phyloP scores from a whole-genome alignment of 2,797 vertebrate genomes.

The Steatocranus sp. region DNA sequence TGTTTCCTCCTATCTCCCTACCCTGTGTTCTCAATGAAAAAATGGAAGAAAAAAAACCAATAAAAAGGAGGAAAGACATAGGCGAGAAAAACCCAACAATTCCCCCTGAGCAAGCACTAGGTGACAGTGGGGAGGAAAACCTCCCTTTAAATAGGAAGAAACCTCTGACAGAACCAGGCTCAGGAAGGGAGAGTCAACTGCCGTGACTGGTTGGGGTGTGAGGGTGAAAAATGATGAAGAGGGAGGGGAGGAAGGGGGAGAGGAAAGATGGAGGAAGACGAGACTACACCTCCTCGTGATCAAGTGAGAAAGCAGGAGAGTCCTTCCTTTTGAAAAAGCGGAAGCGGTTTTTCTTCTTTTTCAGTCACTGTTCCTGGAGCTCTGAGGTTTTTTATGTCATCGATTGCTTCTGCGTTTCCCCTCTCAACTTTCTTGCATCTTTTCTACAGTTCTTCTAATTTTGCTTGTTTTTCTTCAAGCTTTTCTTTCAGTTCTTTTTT shows the following conservation, averaged over 20 bases:
- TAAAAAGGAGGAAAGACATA: not conserved
- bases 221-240: not conserved
- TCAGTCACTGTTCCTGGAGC: not conserved
- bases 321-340: not conserved
- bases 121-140: not conserved
- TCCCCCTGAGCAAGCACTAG: not conserved
- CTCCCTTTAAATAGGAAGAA: not conserved
- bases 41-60: not conserved
- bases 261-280: not conserved
- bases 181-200: accelerated
- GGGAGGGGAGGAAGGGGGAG: not conserved
- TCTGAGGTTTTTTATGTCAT: not conserved
- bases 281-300: accelerated
- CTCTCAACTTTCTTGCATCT: not conserved
- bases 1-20: not conserved
- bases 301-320: not conserved
- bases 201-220: not conserved
- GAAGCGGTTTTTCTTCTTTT: not conserved
- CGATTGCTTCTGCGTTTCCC: accelerated
- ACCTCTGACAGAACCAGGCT: not conserved
- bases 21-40: not conserved
- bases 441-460: not conserved
- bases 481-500: not conserved
- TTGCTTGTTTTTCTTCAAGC: not conserved
- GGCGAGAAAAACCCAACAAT: not conserved